A percentile compares a stretch with the other conserved stretches of the same genome.
Conservation (phyloP, 2,888 invertebrate species). For the Margaritifera margaritifera region DNA sequence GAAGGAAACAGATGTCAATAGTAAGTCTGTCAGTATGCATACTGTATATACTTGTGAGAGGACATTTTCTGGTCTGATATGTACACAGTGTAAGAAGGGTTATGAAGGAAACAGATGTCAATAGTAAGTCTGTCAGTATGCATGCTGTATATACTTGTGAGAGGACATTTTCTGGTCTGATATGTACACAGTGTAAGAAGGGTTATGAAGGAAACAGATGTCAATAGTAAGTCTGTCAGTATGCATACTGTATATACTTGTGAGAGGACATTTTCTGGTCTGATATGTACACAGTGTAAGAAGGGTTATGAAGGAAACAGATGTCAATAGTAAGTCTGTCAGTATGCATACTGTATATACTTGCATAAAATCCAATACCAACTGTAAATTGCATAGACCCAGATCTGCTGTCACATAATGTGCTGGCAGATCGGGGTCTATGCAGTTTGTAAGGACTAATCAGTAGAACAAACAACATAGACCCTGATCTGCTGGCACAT, state of each 20-base stretch:
- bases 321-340: slow-evolving; percentile 73
- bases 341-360: no score
- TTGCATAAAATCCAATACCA: no score
- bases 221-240: slow-evolving; percentile 62
- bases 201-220: slow-evolving; percentile 79
- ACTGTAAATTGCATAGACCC: no score
- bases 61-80: slow-evolving; percentile 75
- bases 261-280: slow-evolving; percentile 54
- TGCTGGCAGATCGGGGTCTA: no score
- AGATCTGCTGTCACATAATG: no score
- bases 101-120: slow-evolving; percentile 77
- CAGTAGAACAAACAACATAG: no score
- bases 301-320: slow-evolving; percentile 79
- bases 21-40: slow-evolving; percentile 58
- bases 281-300: slow-evolving; percentile 84
- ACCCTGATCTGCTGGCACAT: no score
- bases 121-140: slow-evolving; percentile 67
- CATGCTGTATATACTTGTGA: slow-evolving; percentile 2
- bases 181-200: slow-evolving; percentile 85
- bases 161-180: slow-evolving; percentile 66
- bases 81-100: slow-evolving; percentile 85
- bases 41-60: slow-evolving; percentile 14
- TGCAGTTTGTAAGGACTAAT: no score
- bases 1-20: slow-evolving; percentile 76
- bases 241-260: background rate